These are phyloP conservation scores for Clarias laeviceps DNA, from an alignment of 2,797 vertebrate species.

Conservation along the genomic window DNA sequence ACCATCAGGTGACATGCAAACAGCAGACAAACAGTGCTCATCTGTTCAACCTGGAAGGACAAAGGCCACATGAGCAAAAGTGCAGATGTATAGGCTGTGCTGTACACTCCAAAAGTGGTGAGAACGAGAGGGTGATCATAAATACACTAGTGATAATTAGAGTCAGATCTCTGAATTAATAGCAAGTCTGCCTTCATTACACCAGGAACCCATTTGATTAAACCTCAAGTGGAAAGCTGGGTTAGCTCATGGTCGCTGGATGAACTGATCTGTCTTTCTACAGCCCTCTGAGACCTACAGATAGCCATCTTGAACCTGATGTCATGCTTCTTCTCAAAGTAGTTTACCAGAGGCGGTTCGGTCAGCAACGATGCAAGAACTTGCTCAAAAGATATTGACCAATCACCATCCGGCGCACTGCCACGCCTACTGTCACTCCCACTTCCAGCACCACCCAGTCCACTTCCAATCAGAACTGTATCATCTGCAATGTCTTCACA, in stretches of 20 bases:
- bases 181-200: neutral
- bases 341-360: slow-evolving; percentile 90
- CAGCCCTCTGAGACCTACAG: slow-evolving; percentile 81
- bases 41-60: slow-evolving; percentile 9
- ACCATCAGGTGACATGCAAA: slow-evolving; percentile 14
- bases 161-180: slow-evolving; percentile 21
- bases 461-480: slow-evolving; percentile 82
- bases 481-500: slow-evolving; percentile 90
- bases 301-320: slow-evolving; percentile 80
- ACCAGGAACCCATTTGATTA: neutral
- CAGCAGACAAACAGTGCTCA: slow-evolving; percentile 11
- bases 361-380: slow-evolving; percentile 94
- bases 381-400: slow-evolving; percentile 97
- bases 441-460: slow-evolving; percentile 60
- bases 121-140: slow-evolving; percentile 17
- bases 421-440: slow-evolving; percentile 71
- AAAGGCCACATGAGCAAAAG: slow-evolving; percentile 36
- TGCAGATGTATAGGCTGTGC: slow-evolving; percentile 20
- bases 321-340: slow-evolving; percentile 90
- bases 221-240: slow-evolving; percentile 75
- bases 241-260: slow-evolving; percentile 86
- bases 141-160: slow-evolving; percentile 28
- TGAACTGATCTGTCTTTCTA: slow-evolving; percentile 90
- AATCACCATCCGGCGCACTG: slow-evolving; percentile 84
- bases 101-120: slow-evolving; percentile 18